phyloP scores from a whole-genome alignment of 2,888 invertebrate genomes.

The Conops quadrifasciatus region DNA sequence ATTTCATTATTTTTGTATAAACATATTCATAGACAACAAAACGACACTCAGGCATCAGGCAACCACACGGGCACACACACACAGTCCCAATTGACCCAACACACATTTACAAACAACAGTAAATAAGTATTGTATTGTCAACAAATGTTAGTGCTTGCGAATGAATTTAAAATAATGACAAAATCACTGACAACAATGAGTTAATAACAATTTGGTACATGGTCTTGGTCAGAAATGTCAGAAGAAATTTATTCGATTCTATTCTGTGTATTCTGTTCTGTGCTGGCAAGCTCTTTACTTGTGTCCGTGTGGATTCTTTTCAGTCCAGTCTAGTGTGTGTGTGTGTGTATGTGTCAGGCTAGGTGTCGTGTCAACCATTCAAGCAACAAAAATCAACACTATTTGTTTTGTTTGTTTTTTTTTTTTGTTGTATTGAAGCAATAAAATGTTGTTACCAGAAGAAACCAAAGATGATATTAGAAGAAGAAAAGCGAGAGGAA shows the following conservation, averaged over 20 bases:
- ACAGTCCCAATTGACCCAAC: neutral
- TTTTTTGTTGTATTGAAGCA: conserved; percentile 4
- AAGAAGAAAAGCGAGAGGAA: no score
- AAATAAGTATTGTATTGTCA: neutral
- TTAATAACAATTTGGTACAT: conserved; percentile 10
- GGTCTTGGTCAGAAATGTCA: conserved; percentile 5
- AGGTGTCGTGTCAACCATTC: conserved; percentile 14
- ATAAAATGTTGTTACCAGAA: neutral
- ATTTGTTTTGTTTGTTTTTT: neutral
- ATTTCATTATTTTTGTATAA: conserved; percentile 37
- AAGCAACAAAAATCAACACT: conserved; percentile 6
- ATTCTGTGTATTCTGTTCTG: no score
- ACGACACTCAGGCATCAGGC: neutral
- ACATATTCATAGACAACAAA: conserved; percentile 6
- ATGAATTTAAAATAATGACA: neutral
- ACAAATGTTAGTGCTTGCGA: neutral
- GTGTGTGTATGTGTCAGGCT: neutral
- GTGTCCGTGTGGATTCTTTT: conserved; percentile 17
- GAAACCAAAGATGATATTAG: no score
- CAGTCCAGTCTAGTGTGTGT: no score
- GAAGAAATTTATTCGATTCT: neutral
- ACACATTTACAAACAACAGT: neutral
- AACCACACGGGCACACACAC: neutral
- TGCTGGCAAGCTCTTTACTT: neutral
- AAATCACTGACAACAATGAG: conserved; percentile 26